Conservation (phyloP, 2,888 invertebrate species). For the Colostygia pectinataria region DNA sequence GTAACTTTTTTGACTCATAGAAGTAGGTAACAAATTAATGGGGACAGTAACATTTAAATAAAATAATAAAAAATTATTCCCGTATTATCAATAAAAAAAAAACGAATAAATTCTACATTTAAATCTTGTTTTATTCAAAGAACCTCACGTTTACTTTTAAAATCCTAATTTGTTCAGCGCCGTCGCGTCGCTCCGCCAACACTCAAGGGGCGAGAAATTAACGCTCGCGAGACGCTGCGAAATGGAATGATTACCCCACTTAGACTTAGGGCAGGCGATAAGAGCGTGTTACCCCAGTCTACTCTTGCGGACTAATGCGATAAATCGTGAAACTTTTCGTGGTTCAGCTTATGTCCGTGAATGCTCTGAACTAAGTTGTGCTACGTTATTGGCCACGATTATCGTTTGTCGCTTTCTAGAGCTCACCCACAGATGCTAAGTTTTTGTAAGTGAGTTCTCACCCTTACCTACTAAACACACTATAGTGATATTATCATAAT, state of each 20-base stretch:
- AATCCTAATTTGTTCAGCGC: constrained; percentile 24
- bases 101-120: constrained; percentile 20
- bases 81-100: background rate
- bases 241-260: constrained; percentile 54
- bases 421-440: constrained; percentile 30
- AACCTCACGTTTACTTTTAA: constrained; percentile 14
- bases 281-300: constrained; percentile 38
- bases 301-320: no score
- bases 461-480: no score
- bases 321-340: no score
- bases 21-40: no score
- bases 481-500: no score
- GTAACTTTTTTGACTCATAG: no score
- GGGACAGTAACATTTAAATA: no score
- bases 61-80: no score
- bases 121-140: constrained; percentile 16
- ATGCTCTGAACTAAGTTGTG: no score
- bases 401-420: no score
- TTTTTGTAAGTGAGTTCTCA: constrained; percentile 9
- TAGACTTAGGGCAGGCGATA: constrained; percentile 42
- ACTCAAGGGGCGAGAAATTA: constrained; percentile 45
- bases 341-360: no score
- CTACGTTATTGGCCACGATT: no score
- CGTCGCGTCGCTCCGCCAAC: constrained; percentile 23
- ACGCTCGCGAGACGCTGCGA: constrained; percentile 40